Conservation (phyloP, 2,888 invertebrate species). For the Antheraea yamamai region DNA sequence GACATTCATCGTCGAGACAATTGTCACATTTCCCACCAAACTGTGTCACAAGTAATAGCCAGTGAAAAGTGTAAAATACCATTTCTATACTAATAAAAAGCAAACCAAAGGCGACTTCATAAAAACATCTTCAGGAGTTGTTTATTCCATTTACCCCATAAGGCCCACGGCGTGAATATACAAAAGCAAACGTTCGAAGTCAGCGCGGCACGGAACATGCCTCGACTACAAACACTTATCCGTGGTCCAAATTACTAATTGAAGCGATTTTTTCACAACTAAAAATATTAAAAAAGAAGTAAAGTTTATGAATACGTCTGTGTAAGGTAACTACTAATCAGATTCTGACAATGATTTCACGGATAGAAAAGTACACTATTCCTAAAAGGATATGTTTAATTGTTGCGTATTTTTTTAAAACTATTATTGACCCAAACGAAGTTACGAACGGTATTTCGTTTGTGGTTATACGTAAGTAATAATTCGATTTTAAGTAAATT, state of each 20-base stretch:
- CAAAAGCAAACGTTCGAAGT: conserved; percentile 7
- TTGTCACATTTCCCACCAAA: not conserved
- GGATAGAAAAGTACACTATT: too few relatives aligned
- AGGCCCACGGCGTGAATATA: conserved; percentile 13
- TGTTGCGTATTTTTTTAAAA: too few relatives aligned
- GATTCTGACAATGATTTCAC: too few relatives aligned
- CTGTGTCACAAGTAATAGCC: not conserved
- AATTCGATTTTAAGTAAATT: not conserved
- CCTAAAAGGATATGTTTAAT: too few relatives aligned
- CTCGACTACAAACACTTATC: conserved; percentile 6
- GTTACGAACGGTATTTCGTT: too few relatives aligned
- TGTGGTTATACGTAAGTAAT: not conserved
- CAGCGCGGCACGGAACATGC: not conserved
- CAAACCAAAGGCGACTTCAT: not conserved
- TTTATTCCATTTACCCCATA: conserved; percentile 7
- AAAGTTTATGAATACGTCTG: too few relatives aligned
- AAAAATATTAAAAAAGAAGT: not conserved
- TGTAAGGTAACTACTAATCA: too few relatives aligned
- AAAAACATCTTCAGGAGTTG: not conserved
- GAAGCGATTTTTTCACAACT: not conserved
- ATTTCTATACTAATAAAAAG: not conserved
- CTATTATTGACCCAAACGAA: too few relatives aligned
- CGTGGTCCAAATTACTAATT: not conserved
- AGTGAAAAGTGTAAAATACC: not conserved
- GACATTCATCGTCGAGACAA: not conserved